Percentiles rank a stretch among this genome's conserved stretches.
Evolutionary conservation across 2,797 vertebrate species (phyloP).

Genomic region (Chiloscyllium punctatum): DNA sequence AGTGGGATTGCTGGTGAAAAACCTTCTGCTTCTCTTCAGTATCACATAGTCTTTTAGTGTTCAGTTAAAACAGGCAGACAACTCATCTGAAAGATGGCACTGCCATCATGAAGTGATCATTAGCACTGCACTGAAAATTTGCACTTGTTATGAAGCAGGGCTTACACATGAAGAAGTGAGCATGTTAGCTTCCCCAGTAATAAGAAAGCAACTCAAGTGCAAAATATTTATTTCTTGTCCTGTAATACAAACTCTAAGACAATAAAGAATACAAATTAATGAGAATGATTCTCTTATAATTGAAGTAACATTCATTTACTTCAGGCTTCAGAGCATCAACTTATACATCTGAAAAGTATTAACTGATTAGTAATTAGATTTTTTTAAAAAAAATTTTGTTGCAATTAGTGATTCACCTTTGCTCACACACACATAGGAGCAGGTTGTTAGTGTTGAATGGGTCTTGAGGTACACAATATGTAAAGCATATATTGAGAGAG

Average conservation of each 20-base stretch:
- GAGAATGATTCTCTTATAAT: background rate
- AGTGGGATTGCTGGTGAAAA: background rate
- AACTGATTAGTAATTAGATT: too few species aligned
- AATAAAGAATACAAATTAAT: background rate
- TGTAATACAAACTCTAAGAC: background rate
- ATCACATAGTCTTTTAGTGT: background rate
- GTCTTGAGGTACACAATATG: too few species aligned
- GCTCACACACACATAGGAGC: too few species aligned
- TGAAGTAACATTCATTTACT: background rate
- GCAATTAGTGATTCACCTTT: too few species aligned
- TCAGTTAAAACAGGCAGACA: background rate
- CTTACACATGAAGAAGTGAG: background rate
- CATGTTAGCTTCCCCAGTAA: background rate
- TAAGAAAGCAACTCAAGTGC: background rate
- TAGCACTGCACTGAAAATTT: background rate
- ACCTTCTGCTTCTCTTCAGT: background rate
- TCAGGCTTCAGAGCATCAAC: background rate
- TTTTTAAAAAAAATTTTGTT: too few species aligned
- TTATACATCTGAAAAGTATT: background rate
- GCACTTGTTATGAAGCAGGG: background rate
- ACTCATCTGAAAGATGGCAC: background rate
- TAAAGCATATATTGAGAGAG: too few species aligned
- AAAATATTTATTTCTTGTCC: background rate
- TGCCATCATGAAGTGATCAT: background rate
- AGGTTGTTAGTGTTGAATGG: too few species aligned